phyloP scores from a whole-genome alignment of 2,888 invertebrate genomes.

The Erebia ligea region DNA sequence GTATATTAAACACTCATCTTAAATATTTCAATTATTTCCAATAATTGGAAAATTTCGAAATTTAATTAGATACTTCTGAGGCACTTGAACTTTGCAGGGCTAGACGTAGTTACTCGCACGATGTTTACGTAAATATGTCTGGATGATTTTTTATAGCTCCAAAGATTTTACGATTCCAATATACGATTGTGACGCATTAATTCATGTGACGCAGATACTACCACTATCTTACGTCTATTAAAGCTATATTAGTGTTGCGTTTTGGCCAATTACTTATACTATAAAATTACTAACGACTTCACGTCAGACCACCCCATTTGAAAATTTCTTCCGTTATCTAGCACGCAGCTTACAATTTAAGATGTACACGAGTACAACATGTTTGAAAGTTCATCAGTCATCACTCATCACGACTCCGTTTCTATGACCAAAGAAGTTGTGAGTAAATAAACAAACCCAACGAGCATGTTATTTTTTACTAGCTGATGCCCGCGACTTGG shows the following conservation, averaged over 20 bases:
- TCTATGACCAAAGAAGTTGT: too few species aligned
- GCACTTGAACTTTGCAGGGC: not conserved
- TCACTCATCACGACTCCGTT: too few species aligned
- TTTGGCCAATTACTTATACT: slow-evolving; percentile 18
- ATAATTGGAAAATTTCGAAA: not conserved
- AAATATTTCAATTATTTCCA: slow-evolving; percentile 3
- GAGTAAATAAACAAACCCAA: too few species aligned
- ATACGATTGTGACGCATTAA: slow-evolving; percentile 35
- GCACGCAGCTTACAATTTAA: not conserved
- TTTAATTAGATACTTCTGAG: not conserved
- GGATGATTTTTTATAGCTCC: slow-evolving; percentile 30
- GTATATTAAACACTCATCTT: slow-evolving; percentile 11
- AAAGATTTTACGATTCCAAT: slow-evolving; percentile 31
- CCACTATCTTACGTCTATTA: slow-evolving; percentile 16
- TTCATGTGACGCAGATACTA: slow-evolving; percentile 25
- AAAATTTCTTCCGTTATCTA: not conserved
- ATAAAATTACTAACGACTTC: slow-evolving; percentile 1
- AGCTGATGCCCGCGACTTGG: too few species aligned
- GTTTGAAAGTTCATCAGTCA: too few species aligned
- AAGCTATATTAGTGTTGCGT: slow-evolving; percentile 10
- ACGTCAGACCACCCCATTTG: not conserved
- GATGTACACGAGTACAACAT: not conserved
- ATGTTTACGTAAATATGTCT: slow-evolving; percentile 30
- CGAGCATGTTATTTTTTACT: too few species aligned
- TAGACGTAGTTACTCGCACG: slow-evolving; percentile 12